Percentiles rank a stretch among this genome's conserved stretches.
phyloP scores from a whole-genome alignment of 2,888 invertebrate species.

The Eledona agricola region DNA sequence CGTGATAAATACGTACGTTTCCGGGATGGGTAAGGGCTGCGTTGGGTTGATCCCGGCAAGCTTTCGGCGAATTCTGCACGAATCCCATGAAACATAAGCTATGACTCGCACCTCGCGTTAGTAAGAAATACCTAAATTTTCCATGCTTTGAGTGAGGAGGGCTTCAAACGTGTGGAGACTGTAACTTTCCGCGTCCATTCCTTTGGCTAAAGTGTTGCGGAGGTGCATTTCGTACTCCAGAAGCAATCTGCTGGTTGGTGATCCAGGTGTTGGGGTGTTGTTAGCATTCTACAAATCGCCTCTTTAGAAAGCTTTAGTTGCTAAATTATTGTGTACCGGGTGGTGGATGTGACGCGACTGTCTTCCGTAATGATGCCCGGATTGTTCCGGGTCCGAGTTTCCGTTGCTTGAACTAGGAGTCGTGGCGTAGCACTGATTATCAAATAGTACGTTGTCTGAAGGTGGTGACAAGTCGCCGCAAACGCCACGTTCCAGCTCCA shows the following conservation, averaged over 20 bases:
- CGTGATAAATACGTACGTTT: constrained; percentile 76
- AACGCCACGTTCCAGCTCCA: constrained; percentile 77
- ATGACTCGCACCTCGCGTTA: not conserved
- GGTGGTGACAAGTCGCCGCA: constrained; percentile 79
- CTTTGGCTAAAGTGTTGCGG: constrained; percentile 90
- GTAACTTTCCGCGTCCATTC: constrained; percentile 95
- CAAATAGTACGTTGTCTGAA: constrained; percentile 92
- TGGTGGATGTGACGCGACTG: constrained; percentile 72
- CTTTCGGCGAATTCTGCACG: constrained; percentile 85
- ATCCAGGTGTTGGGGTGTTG: constrained; percentile 80
- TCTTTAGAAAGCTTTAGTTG: constrained; percentile 7
- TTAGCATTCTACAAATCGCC: constrained; percentile 66
- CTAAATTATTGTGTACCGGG: constrained; percentile 60
- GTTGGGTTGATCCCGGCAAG: constrained; percentile 82
- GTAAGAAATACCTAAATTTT: constrained; percentile 81
- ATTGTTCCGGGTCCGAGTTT: constrained; percentile 86
- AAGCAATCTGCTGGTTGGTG: constrained; percentile 84
- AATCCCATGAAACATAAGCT: constrained; percentile 1
- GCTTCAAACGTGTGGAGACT: constrained; percentile 94
- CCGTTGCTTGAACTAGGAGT: constrained; percentile 94
- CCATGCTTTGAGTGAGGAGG: constrained; percentile 92
- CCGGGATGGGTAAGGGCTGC: constrained; percentile 85
- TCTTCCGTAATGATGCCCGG: constrained; percentile 69
- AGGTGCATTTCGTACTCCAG: constrained; percentile 95
- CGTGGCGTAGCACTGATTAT: constrained; percentile 95